These are phyloP conservation scores for Heterocephalus glaber DNA, from an alignment of 2,113 vertebrate genomes.

Conservation along the genomic window DNA sequence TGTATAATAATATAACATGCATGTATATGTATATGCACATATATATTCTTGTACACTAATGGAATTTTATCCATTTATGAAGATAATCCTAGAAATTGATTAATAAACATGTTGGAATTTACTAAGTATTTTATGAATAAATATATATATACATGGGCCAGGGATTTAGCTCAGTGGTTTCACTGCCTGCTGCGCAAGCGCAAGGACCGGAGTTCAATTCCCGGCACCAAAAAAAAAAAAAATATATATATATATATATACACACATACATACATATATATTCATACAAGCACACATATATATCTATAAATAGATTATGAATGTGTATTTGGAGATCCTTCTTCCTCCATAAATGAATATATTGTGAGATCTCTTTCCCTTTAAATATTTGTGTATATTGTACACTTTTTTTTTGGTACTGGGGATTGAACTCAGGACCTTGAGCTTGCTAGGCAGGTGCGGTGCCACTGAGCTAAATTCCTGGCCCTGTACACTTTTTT, in stretches of 20 bases:
- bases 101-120: background rate
- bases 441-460: too few relatives aligned
- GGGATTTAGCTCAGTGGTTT: too few relatives aligned
- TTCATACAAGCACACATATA: background rate
- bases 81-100: background rate
- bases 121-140: background rate
- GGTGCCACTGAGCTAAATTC: too few relatives aligned
- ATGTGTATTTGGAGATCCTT: background rate
- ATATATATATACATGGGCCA: too few relatives aligned
- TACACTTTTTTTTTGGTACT: background rate
- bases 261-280: background rate
- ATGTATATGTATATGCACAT: background rate
- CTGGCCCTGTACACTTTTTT: background rate
- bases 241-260: background rate
- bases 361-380: background rate
- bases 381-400: background rate
- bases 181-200: too few relatives aligned
- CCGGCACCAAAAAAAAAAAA: too few relatives aligned
- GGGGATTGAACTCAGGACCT: too few relatives aligned
- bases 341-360: background rate
- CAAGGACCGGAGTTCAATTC: too few relatives aligned
- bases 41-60: background rate
- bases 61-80: constrained; percentile 51
- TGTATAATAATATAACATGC: background rate
- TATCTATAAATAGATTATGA: background rate